Conservation (phyloP, 2,888 invertebrate species). For the Agonopterix arenella region DNA sequence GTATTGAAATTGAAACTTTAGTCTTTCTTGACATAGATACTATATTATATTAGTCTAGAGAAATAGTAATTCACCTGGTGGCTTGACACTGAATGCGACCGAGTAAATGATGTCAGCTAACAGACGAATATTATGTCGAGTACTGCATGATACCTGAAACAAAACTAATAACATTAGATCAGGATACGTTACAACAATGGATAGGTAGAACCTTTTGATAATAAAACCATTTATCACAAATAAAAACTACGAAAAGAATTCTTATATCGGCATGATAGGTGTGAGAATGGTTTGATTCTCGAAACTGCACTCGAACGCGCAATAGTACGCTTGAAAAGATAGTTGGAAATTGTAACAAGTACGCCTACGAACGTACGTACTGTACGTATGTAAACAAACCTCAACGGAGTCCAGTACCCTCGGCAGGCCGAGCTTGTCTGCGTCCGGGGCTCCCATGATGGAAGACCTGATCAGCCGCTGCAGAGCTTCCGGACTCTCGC, state of each 20-base stretch:
- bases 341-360: too few species aligned
- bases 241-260: too few species aligned
- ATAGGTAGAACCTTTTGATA: too few species aligned
- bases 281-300: too few species aligned
- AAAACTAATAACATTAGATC: neutral
- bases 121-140: conserved; percentile 91
- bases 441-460: conserved; percentile 95
- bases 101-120: conserved; percentile 95
- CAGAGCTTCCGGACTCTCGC: conserved; percentile 83
- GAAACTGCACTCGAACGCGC: too few species aligned
- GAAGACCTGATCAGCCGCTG: conserved; percentile 91
- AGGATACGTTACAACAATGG: too few species aligned
- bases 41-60: neutral
- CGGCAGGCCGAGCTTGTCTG: conserved; percentile 96
- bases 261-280: too few species aligned
- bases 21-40: too few species aligned
- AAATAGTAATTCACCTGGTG: conserved; percentile 80
- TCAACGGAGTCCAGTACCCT: conserved; percentile 95
- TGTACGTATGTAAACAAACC: conserved; percentile 73
- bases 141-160: conserved; percentile 80
- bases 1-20: neutral
- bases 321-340: too few species aligned
- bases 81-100: conserved; percentile 92
- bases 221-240: too few species aligned
- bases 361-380: too few species aligned